phyloP scores from a whole-genome alignment of 2,888 invertebrate species.

The Lithophane semibrunnea region DNA sequence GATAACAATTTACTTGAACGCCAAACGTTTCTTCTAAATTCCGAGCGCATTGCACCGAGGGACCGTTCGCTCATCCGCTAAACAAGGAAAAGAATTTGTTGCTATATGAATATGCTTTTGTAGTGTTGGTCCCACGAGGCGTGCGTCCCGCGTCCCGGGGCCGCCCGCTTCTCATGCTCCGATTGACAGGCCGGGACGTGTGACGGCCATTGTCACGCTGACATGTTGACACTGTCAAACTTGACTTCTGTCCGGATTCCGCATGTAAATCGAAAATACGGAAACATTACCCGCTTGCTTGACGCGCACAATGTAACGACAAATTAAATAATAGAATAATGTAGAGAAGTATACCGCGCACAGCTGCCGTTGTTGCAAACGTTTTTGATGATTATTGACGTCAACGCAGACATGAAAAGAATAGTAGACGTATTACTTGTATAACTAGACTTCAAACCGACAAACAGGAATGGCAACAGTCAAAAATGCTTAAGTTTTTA shows the following conservation, averaged over 20 bases:
- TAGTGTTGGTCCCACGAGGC: constrained; percentile 78
- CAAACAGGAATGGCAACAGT: background rate
- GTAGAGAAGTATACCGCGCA: constrained; percentile 76
- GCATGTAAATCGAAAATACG: constrained; percentile 87
- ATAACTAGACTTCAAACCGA: constrained; percentile 25
- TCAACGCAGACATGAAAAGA: constrained; percentile 64
- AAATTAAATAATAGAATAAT: constrained; percentile 90
- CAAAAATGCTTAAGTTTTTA: background rate
- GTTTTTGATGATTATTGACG: constrained; percentile 72
- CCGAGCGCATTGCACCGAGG: constrained; percentile 69
- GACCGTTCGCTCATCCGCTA: constrained; percentile 82
- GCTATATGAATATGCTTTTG: constrained; percentile 71
- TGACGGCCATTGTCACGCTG: constrained; percentile 88
- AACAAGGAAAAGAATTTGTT: constrained; percentile 80
- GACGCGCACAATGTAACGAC: constrained; percentile 82
- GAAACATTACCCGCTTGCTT: constrained; percentile 84
- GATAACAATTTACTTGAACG: constrained; percentile 7
- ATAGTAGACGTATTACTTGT: constrained; percentile 43
- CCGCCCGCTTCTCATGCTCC: constrained; percentile 87
- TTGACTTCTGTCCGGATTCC: constrained; percentile 89
- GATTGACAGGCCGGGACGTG: constrained; percentile 88
- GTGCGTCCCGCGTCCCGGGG: constrained; percentile 66
- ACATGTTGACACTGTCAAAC: constrained; percentile 90
- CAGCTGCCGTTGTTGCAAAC: constrained; percentile 80
- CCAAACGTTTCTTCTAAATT: constrained; percentile 45